Evolutionary conservation across 2,888 invertebrate genomes (phyloP).

Genomic region (Scaptodrosophila latifasciaeformis): DNA sequence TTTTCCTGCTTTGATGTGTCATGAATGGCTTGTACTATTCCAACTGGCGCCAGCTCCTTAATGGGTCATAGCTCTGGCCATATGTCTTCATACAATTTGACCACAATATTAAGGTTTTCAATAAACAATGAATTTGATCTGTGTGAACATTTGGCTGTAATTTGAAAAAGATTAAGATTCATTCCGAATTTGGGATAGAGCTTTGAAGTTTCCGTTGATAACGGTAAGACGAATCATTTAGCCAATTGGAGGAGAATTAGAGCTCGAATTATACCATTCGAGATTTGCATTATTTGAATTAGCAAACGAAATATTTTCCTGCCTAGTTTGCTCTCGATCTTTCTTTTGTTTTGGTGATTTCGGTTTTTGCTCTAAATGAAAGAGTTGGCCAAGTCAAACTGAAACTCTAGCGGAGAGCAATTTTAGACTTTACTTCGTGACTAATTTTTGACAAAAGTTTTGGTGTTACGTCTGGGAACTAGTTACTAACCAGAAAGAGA

Average conservation of each 20-base stretch:
- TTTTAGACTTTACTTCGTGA: conserved; percentile 53
- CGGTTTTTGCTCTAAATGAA: conserved; percentile 25
- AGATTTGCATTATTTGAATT: conserved; percentile 58
- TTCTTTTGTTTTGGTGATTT: neutral
- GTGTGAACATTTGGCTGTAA: too few species aligned
- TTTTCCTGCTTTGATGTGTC: conserved; percentile 45
- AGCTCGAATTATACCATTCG: too few species aligned
- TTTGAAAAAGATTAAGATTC: too few species aligned
- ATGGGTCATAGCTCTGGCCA: neutral
- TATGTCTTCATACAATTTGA: too few species aligned
- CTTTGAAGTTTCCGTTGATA: too few species aligned
- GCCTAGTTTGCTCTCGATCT: neutral
- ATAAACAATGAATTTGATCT: too few species aligned
- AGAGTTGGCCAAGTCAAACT: conserved; percentile 59
- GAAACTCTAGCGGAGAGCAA: conserved; percentile 13
- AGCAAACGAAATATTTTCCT: conserved; percentile 5
- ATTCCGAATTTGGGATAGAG: too few species aligned
- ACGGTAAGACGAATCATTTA: too few species aligned
- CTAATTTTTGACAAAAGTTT: conserved; percentile 35
- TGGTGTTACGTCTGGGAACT: neutral
- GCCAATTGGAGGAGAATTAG: too few species aligned
- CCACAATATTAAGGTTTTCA: conserved; percentile 15
- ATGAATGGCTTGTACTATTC: neutral
- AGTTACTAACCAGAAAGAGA: conserved; percentile 16
- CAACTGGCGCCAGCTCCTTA: neutral